Percentiles rank a stretch among this genome's conserved stretches.
phyloP scores from a whole-genome alignment of 2,113 vertebrate species.

The Pandion haliaetus region DNA sequence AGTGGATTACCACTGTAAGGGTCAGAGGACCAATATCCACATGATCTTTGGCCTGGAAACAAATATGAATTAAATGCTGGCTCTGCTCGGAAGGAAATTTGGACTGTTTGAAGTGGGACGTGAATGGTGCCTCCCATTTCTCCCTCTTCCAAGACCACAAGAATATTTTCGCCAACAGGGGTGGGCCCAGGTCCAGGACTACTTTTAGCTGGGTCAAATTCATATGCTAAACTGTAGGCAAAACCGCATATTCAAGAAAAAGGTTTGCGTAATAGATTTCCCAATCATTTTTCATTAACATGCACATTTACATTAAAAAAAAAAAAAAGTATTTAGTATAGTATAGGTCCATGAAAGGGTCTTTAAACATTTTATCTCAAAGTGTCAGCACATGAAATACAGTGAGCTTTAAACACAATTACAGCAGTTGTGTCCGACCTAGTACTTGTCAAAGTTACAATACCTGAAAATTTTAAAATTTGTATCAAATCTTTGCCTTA shows the following conservation, averaged over 20 bases:
- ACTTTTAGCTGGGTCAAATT: not conserved
- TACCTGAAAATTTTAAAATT: not conserved
- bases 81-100: not conserved
- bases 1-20: not conserved
- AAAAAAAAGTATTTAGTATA: not conserved
- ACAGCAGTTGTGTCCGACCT: not conserved
- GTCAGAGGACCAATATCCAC: not conserved
- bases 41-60: not conserved
- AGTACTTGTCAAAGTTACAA: not conserved
- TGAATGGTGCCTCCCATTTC: not conserved
- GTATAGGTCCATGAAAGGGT: not conserved
- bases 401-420: not conserved
- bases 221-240: not conserved
- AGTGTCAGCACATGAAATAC: not conserved
- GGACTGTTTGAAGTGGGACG: not conserved
- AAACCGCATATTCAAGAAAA: not conserved
- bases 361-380: not conserved
- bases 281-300: not conserved
- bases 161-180: not conserved
- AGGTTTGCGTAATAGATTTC: not conserved
- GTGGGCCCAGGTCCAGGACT: not conserved
- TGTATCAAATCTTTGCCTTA: not conserved
- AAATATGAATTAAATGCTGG: not conserved
- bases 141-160: not conserved
- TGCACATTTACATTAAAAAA: not conserved